phyloP scores from a whole-genome alignment of 2,113 vertebrate species.

The Oncorhynchus masou region DNA sequence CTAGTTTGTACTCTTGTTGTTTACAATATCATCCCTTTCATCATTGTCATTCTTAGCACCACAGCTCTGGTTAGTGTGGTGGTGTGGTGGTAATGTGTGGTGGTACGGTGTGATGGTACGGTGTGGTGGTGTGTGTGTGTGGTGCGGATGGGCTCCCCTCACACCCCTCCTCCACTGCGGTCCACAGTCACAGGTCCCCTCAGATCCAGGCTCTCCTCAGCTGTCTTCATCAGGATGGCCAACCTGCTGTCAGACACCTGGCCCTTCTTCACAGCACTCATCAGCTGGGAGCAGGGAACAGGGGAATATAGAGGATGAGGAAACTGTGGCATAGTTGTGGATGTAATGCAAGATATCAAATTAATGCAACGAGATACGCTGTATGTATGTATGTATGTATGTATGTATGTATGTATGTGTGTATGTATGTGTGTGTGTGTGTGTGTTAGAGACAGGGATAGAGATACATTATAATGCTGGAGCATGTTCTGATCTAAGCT shows the following conservation, averaged over 20 bases:
- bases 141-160: constrained; percentile 48
- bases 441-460: too few relatives aligned
- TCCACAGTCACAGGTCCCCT: constrained; percentile 86
- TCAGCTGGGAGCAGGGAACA: constrained; percentile 75
- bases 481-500: too few relatives aligned
- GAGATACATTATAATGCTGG: too few relatives aligned
- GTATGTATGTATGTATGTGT: neutral
- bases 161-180: constrained; percentile 92
- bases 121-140: too few relatives aligned
- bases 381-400: neutral
- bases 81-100: too few relatives aligned
- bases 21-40: constrained; percentile 33
- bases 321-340: neutral
- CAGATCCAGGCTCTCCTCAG: constrained; percentile 84
- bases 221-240: constrained; percentile 91
- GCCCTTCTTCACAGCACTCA: constrained; percentile 95
- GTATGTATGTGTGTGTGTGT: too few relatives aligned
- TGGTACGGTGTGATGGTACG: too few relatives aligned
- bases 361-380: neutral
- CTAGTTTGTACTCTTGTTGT: constrained; percentile 27
- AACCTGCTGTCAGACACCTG: constrained; percentile 90
- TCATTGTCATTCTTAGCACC: neutral
- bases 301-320: neutral
- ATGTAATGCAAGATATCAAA: neutral
- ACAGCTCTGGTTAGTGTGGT: neutral